Percentiles rank a stretch among this genome's conserved stretches.
These are phyloP conservation scores for Cyphotilapia sp. DNA, from an alignment of 2,113 vertebrate genomes.

Conservation along the genomic window DNA sequence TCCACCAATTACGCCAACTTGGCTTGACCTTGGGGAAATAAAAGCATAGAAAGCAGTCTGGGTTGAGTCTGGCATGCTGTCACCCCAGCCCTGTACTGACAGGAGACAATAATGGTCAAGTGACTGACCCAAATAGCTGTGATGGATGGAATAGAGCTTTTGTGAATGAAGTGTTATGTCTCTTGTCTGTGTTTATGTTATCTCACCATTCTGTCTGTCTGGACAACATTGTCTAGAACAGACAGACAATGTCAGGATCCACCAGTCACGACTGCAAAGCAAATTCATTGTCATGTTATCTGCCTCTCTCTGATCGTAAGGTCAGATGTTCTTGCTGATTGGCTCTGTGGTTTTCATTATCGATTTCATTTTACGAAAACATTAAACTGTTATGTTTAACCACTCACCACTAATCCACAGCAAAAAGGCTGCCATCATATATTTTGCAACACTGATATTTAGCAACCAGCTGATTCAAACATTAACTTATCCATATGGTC, in stretches of 20 bases:
- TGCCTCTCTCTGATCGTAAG: neutral
- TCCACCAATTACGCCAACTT: neutral
- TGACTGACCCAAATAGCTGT: slow-evolving; percentile 57
- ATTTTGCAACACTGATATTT: neutral
- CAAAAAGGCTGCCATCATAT: neutral
- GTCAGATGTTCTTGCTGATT: slow-evolving; percentile 5
- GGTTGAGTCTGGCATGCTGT: slow-evolving; percentile 10
- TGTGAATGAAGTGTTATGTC: slow-evolving; percentile 62
- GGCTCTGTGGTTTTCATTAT: neutral
- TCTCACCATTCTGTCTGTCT: slow-evolving; percentile 35
- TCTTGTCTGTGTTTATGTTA: slow-evolving; percentile 52
- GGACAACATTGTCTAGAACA: slow-evolving; percentile 39
- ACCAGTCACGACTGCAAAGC: slow-evolving; percentile 31
- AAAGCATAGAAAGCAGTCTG: slow-evolving; percentile 4
- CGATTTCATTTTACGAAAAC: neutral
- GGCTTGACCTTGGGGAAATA: neutral
- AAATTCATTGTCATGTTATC: slow-evolving; percentile 23
- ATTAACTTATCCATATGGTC: neutral
- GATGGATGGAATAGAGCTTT: slow-evolving; percentile 56
- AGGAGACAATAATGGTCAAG: slow-evolving; percentile 50
- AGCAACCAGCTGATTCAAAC: neutral
- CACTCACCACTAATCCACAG: neutral
- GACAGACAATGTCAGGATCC: slow-evolving; percentile 13
- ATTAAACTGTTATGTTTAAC: neutral
- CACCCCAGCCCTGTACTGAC: neutral